phyloP scores from a whole-genome alignment of 2,888 invertebrate species.

The Drosophila austrosaltans region DNA sequence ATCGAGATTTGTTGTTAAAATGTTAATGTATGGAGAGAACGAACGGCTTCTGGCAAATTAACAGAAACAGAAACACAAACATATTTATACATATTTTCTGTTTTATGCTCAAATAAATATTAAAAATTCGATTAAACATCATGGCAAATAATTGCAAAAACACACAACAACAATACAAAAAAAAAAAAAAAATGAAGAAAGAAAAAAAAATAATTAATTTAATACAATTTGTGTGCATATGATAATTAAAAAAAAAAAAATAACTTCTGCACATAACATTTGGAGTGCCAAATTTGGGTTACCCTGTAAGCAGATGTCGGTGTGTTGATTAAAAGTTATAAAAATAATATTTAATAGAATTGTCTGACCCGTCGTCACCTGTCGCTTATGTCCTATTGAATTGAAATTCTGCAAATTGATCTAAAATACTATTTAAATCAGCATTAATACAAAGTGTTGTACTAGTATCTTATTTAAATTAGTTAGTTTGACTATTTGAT shows the following conservation, averaged over 20 bases:
- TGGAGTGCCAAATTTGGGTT: background rate
- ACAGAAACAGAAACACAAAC: constrained; percentile 15
- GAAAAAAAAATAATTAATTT: constrained; percentile 15
- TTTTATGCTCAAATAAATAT: constrained; percentile 56
- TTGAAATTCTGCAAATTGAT: too few relatives aligned
- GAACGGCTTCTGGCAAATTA: constrained; percentile 1
- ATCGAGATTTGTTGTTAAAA: constrained; percentile 27
- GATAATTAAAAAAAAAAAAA: constrained; percentile 57
- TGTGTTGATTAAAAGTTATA: too few relatives aligned
- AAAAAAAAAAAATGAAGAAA: constrained; percentile 21
- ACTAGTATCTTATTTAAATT: too few relatives aligned
- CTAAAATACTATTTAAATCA: too few relatives aligned
- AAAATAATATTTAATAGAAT: too few relatives aligned
- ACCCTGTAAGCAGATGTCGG: background rate
- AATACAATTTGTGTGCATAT: constrained; percentile 54
- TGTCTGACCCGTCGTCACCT: too few relatives aligned
- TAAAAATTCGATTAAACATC: constrained; percentile 56
- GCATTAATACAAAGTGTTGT: too few relatives aligned
- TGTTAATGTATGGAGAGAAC: constrained; percentile 10
- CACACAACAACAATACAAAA: constrained; percentile 35
- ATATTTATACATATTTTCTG: constrained; percentile 30
- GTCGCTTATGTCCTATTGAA: too few relatives aligned
- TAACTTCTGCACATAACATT: background rate
- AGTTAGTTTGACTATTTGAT: background rate
- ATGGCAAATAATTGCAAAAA: constrained; percentile 62